Percentiles rank a stretch among this genome's conserved stretches.
Conservation (phyloP, 2,888 invertebrate species). For the Cyclophora albipunctata region DNA sequence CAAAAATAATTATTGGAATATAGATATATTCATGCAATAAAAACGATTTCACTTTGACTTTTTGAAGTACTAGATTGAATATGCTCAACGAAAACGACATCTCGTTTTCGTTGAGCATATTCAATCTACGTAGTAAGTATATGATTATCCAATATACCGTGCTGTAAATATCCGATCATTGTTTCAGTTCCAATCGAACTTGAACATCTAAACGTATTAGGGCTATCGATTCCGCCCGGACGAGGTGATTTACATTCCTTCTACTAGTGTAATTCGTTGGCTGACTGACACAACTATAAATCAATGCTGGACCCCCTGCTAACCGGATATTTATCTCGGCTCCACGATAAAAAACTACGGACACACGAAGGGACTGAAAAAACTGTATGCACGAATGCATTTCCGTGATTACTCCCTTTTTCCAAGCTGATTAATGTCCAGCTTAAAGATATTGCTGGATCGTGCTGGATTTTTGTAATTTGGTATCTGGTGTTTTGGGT, state of each 20-base stretch:
- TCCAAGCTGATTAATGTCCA: conserved; percentile 14
- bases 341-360: conserved; percentile 55
- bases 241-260: conserved; percentile 68
- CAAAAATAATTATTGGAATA: no score
- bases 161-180: no score
- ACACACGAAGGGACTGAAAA: conserved; percentile 31
- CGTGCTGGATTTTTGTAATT: background rate
- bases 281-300: conserved; percentile 69
- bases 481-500: no score
- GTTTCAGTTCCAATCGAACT: no score
- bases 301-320: conserved; percentile 70
- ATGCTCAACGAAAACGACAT: no score
- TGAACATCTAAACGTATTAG: conserved; percentile 31
- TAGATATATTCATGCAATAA: no score
- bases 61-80: no score
- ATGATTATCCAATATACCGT: no score
- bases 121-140: no score
- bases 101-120: no score
- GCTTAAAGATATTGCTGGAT: conserved; percentile 3
- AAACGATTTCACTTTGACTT: no score
- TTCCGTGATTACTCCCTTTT: conserved; percentile 22
- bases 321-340: conserved; percentile 70
- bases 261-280: conserved; percentile 61
- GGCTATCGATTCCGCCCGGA: conserved; percentile 48
- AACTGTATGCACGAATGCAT: conserved; percentile 27